These are phyloP conservation scores for Limanda limanda DNA, from an alignment of 2,113 vertebrate genomes.

Conservation along the genomic window DNA sequence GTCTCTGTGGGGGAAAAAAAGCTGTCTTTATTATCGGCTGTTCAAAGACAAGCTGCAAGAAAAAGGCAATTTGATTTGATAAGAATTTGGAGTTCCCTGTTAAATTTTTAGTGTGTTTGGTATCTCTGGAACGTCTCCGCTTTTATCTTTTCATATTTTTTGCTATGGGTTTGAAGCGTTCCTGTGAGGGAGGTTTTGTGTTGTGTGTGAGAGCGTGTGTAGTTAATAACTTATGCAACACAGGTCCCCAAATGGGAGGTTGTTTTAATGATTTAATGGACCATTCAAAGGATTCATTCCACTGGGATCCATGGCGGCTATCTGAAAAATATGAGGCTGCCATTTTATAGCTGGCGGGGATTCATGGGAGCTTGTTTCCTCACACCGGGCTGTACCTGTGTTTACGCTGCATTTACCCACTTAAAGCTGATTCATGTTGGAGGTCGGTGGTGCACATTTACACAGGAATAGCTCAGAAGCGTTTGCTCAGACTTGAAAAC, in stretches of 20 bases:
- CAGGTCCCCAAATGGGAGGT: conserved; percentile 55
- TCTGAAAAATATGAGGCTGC: conserved; percentile 51
- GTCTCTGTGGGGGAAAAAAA: conserved; percentile 2
- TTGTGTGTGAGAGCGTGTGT: conserved; percentile 39
- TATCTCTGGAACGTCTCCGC: not conserved
- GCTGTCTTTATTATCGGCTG: conserved; percentile 8
- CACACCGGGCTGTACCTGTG: conserved; percentile 17
- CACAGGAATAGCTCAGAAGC: not conserved
- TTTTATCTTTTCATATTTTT: conserved; percentile 29
- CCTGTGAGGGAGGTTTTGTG: conserved; percentile 35
- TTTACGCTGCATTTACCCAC: conserved; percentile 18
- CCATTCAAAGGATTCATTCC: conserved; percentile 63
- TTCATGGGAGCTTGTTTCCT: conserved; percentile 23
- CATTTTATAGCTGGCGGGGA: conserved; percentile 49
- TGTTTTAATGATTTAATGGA: conserved; percentile 73
- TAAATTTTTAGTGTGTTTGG: conserved; percentile 25
- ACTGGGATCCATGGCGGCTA: conserved; percentile 33
- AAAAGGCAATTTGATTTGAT: conserved; percentile 27
- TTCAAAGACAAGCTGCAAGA: conserved; percentile 40
- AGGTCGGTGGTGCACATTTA: conserved; percentile 12
- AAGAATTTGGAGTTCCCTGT: conserved; percentile 23
- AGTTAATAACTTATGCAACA: conserved; percentile 61
- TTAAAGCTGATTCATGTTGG: not conserved
- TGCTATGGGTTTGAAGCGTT: conserved; percentile 26
- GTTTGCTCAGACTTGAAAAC: conserved; percentile 31